Evolutionary conservation across 1,140 invertebrate genomes (phyloP).

Genomic region (Penaeus chinensis): DNA sequence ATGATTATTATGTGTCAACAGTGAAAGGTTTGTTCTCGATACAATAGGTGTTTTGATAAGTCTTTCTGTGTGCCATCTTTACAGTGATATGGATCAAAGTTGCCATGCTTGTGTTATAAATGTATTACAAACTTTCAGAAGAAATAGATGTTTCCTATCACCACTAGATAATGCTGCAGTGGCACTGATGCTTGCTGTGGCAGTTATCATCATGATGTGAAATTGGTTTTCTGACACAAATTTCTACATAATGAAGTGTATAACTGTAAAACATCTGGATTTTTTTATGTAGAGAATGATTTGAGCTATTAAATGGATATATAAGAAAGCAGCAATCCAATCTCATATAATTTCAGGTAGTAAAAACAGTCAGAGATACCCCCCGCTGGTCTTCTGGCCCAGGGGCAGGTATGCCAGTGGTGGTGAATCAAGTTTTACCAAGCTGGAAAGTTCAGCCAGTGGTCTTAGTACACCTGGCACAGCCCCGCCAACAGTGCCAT

Average conservation of each 20-base stretch:
- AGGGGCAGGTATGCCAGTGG: conserved; percentile 41
- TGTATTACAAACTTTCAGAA: no score
- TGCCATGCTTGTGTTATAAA: no score
- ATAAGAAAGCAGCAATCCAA: not conserved
- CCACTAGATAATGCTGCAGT: no score
- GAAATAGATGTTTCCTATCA: no score
- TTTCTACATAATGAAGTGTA: no score
- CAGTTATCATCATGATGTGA: no score
- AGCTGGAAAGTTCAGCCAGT: not conserved
- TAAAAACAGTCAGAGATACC: conserved; percentile 48
- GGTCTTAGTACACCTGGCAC: not conserved
- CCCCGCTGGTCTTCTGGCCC: conserved; percentile 38
- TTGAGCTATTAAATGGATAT: not conserved
- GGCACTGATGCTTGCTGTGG: no score
- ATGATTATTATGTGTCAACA: conserved; percentile 45
- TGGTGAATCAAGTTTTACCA: not conserved
- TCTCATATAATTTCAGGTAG: conserved; percentile 22
- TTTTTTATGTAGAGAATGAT: not conserved
- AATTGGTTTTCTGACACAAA: no score
- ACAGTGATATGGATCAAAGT: no score
- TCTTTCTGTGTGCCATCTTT: no score
- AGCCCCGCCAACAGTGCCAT: not conserved
- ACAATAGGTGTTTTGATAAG: no score
- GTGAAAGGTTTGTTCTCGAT: conserved; percentile 19
- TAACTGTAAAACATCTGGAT: no score